A percentile compares a stretch with the other conserved stretches of the same genome.
Conservation (phyloP, 2,113 vertebrate species). For the Saguinus imperator region DNA sequence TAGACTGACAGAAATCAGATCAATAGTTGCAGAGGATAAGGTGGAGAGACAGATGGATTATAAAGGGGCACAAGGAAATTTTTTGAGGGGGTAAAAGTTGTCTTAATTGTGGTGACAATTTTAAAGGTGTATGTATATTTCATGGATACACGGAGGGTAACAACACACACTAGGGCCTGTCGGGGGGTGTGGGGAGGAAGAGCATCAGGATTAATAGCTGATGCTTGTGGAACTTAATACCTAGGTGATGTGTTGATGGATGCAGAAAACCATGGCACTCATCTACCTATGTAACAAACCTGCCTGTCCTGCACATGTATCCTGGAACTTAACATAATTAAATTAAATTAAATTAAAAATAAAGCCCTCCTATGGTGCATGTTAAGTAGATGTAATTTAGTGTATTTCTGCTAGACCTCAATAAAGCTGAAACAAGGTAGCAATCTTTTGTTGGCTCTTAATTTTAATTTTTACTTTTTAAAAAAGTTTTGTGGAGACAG, state of each 20-base stretch:
- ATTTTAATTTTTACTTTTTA: not conserved
- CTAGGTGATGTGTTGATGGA: too few relatives aligned
- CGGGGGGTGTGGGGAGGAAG: too few relatives aligned
- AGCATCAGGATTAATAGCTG: too few relatives aligned
- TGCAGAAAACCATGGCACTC: too few relatives aligned
- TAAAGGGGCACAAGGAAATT: not conserved
- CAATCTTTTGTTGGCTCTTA: not conserved
- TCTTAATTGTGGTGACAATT: not conserved
- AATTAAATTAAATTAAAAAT: too few relatives aligned
- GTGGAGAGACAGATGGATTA: not conserved
- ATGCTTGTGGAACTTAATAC: too few relatives aligned
- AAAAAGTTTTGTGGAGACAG: too few relatives aligned
- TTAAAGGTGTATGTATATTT: not conserved
- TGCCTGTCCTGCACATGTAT: too few relatives aligned
- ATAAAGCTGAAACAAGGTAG: not conserved
- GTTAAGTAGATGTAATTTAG: not conserved
- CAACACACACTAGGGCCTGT: too few relatives aligned
- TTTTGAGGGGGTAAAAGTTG: not conserved
- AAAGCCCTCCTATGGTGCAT: not conserved
- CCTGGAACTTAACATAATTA: too few relatives aligned
- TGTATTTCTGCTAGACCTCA: not conserved
- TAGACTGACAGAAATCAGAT: conserved; percentile 39
- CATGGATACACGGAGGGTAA: not conserved
- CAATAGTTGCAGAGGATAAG: conserved; percentile 6
- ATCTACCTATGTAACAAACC: too few relatives aligned